These are phyloP conservation scores for Tetragonula carbonaria DNA, from an alignment of 2,888 invertebrate species.

Conservation along the genomic window DNA sequence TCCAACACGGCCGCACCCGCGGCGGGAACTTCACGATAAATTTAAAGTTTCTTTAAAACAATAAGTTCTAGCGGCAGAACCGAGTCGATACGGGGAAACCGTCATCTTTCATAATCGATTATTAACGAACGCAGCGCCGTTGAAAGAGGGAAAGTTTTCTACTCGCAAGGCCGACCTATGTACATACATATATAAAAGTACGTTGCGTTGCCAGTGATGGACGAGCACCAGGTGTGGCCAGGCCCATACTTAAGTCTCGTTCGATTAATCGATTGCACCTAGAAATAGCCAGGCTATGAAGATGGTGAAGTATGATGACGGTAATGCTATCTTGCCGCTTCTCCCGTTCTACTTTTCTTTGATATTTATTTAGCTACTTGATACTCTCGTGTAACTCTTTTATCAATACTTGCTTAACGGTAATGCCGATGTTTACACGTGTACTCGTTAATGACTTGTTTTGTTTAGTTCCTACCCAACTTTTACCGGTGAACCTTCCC, in stretches of 20 bases:
- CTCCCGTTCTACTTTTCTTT: constrained; percentile 34
- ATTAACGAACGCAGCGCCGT: constrained; percentile 75
- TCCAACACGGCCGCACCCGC: constrained; percentile 63
- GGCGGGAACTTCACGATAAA: constrained; percentile 77
- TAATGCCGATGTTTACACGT: constrained; percentile 13
- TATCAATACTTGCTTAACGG: constrained; percentile 26
- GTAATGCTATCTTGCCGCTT: constrained; percentile 48
- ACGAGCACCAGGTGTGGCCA: constrained; percentile 75
- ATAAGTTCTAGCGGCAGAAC: constrained; percentile 71
- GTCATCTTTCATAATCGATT: constrained; percentile 81
- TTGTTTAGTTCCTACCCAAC: not conserved
- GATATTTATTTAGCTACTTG: constrained; percentile 48
- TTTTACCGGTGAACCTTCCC: not conserved
- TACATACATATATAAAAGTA: constrained; percentile 67
- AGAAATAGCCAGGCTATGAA: constrained; percentile 65
- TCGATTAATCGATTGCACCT: constrained; percentile 76
- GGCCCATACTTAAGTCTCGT: constrained; percentile 72
- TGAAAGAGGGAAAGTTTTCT: constrained; percentile 70
- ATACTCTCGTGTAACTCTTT: constrained; percentile 32
- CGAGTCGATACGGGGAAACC: constrained; percentile 74
- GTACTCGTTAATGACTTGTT: not conserved
- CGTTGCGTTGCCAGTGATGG: constrained; percentile 67
- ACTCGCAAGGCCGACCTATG: constrained; percentile 62
- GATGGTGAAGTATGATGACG: constrained; percentile 63
- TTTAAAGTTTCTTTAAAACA: constrained; percentile 79